These are phyloP conservation scores for Ptilorrhoa leucosticta DNA, from an alignment of 2,113 vertebrate genomes.

Conservation along the genomic window DNA sequence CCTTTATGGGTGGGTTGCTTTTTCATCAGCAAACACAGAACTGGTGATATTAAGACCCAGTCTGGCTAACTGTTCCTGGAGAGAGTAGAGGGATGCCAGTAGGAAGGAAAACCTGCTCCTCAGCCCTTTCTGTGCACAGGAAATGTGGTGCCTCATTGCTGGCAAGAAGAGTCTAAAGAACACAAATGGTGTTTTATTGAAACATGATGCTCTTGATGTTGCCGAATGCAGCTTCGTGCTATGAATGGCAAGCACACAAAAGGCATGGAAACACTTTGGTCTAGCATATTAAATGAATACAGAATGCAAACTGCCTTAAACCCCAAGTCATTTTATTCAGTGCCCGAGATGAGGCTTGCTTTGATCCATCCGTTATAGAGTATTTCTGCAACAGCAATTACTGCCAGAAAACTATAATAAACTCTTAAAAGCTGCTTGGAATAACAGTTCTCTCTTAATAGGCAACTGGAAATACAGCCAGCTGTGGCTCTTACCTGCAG, in stretches of 20 bases:
- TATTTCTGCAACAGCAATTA: slow-evolving; percentile 40
- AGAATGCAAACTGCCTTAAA: slow-evolving; percentile 32
- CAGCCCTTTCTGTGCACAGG: not conserved
- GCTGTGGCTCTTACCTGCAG: slow-evolving; percentile 39
- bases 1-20: not conserved
- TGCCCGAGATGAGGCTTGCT: not conserved
- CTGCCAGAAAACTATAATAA: slow-evolving; percentile 35
- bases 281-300: not conserved
- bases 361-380: slow-evolving; percentile 34
- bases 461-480: slow-evolving; percentile 19
- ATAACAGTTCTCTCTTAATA: slow-evolving; percentile 21
- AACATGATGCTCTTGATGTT: not conserved
- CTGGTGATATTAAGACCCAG: not conserved
- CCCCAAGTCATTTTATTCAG: not conserved
- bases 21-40: not conserved
- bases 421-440: slow-evolving; percentile 41
- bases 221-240: not conserved
- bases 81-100: not conserved
- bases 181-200: not conserved
- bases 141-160: accelerated
- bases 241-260: slow-evolving; percentile 11
- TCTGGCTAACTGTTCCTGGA: not conserved
- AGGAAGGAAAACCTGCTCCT: not conserved
- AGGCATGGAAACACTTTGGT: not conserved
- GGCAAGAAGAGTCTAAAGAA: not conserved